Evolutionary conservation across 2,113 vertebrate species (phyloP).

Genomic region (Platichthys stellatus): DNA sequence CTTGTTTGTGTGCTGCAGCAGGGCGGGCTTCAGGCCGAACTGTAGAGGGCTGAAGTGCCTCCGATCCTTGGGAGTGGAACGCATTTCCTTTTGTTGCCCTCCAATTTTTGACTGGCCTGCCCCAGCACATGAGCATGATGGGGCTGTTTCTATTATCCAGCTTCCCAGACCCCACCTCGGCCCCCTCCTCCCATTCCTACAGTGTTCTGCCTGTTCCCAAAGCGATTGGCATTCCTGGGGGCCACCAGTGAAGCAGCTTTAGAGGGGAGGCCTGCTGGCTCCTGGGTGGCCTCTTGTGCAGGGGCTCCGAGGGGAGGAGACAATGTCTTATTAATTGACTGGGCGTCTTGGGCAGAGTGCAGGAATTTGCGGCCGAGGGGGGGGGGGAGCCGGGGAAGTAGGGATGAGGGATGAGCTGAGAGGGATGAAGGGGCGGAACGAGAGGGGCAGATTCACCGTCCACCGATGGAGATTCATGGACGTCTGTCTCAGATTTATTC

Average conservation of each 20-base stretch:
- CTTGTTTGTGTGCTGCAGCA: constrained; percentile 22
- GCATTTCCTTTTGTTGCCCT: constrained; percentile 78
- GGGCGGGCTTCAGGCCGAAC: constrained; percentile 43
- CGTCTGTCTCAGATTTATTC: constrained; percentile 61
- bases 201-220: constrained; percentile 68
- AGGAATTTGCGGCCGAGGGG: constrained; percentile 75
- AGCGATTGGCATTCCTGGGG: constrained; percentile 82
- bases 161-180: constrained; percentile 28
- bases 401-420: constrained; percentile 52
- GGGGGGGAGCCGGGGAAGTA: constrained; percentile 35
- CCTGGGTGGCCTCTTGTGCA: constrained; percentile 85
- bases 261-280: constrained; percentile 69
- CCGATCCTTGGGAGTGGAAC: constrained; percentile 65
- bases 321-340: constrained; percentile 90
- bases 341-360: constrained; percentile 81
- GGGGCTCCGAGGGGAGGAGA: constrained; percentile 81
- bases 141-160: constrained; percentile 78
- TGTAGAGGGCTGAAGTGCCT: constrained; percentile 70
- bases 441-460: constrained; percentile 28
- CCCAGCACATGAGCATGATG: constrained; percentile 74
- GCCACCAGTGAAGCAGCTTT: constrained; percentile 85
- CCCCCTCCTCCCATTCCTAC: constrained; percentile 1
- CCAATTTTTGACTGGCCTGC: constrained; percentile 73
- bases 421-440: constrained; percentile 30
- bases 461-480: constrained; percentile 48